These are phyloP conservation scores for Solenodon paradoxus DNA, from an alignment of 2,113 vertebrate species.

Conservation along the genomic window DNA sequence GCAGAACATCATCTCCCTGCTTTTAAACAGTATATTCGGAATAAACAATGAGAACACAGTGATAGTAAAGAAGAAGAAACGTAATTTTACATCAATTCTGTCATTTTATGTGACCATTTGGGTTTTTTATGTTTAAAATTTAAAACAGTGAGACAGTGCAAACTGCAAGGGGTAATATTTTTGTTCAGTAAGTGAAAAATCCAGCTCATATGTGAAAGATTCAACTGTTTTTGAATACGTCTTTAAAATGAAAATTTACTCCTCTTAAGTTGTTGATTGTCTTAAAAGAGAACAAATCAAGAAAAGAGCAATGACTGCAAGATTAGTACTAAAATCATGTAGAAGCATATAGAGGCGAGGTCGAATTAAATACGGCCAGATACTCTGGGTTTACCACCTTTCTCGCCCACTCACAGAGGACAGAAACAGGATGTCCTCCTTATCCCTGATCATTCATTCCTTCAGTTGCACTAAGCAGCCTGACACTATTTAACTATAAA, in stretches of 20 bases:
- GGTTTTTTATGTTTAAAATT: not conserved
- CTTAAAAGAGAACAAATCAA: slow-evolving; percentile 8
- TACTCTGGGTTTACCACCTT: rapidly evolving
- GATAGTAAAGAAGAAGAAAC: not conserved
- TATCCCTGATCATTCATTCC: not conserved
- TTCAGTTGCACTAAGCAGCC: not conserved
- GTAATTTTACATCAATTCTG: not conserved
- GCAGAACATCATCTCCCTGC: not conserved
- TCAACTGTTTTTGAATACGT: not conserved
- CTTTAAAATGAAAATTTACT: not conserved
- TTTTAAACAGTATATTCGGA: not conserved
- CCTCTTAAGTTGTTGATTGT: not conserved
- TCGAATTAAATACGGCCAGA: not conserved
- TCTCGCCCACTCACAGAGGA: too few species aligned
- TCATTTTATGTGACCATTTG: not conserved
- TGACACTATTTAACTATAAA: not conserved
- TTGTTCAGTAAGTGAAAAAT: not conserved
- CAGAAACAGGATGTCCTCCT: not conserved
- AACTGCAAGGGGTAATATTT: not conserved
- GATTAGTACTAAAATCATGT: not conserved
- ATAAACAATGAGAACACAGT: not conserved
- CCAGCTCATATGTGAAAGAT: not conserved
- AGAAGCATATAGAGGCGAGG: not conserved
- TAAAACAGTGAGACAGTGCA: not conserved
- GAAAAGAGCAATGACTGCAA: not conserved